A percentile compares a stretch with the other conserved stretches of the same genome.
These are phyloP conservation scores for Philaethria dido DNA, from an alignment of 2,888 invertebrate species.

Conservation along the genomic window DNA sequence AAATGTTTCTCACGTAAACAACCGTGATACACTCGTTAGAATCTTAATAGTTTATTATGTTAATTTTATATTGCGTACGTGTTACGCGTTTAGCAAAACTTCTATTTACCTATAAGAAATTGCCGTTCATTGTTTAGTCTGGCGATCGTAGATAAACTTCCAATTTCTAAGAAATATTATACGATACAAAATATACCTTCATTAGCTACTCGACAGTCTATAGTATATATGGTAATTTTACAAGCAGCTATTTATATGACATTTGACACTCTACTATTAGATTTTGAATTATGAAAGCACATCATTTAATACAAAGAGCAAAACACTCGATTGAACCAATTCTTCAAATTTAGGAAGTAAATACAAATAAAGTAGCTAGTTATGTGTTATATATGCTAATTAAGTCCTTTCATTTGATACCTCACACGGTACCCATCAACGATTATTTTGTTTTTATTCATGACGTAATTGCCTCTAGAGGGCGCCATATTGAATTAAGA, in stretches of 20 bases:
- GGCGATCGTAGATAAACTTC: slow-evolving; percentile 29
- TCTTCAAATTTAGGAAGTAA: too few relatives aligned
- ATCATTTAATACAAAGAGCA: too few relatives aligned
- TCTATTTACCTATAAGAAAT: slow-evolving; percentile 37
- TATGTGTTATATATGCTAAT: too few relatives aligned
- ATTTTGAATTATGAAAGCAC: slow-evolving; percentile 10
- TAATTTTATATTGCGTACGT: slow-evolving; percentile 57
- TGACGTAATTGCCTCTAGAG: too few relatives aligned
- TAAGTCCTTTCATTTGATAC: too few relatives aligned
- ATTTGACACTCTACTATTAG: slow-evolving; percentile 13
- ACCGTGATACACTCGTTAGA: slow-evolving; percentile 44
- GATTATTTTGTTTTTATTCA: too few relatives aligned
- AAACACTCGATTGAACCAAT: too few relatives aligned
- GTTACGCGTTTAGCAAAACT: slow-evolving; percentile 37
- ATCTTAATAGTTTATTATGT: slow-evolving; percentile 57
- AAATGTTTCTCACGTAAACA: slow-evolving; percentile 45
- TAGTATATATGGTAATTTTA: slow-evolving; percentile 5
- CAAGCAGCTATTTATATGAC: slow-evolving; percentile 6
- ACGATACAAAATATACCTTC: slow-evolving; percentile 20
- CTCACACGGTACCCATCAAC: too few relatives aligned
- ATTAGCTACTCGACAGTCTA: slow-evolving; percentile 1
- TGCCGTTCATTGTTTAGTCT: slow-evolving; percentile 35
- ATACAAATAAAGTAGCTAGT: too few relatives aligned
- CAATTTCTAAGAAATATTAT: slow-evolving; percentile 28
- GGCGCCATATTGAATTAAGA: too few relatives aligned